phyloP scores from a whole-genome alignment of 37 sponge, comb jelly and placozoan species.

The Oscarella lobularis region DNA sequence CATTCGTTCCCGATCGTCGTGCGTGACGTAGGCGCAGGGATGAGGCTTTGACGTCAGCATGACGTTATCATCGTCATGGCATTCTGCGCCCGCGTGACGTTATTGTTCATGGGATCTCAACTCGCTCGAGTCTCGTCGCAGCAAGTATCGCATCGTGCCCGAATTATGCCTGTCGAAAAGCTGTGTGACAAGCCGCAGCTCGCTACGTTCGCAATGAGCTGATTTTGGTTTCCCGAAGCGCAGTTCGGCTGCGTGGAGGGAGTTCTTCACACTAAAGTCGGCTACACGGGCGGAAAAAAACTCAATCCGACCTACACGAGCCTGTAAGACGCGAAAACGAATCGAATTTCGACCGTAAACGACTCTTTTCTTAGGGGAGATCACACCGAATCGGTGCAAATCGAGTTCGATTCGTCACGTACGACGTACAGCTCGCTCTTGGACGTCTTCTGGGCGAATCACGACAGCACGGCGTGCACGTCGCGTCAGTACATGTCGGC shows the following conservation, averaged over 20 bases:
- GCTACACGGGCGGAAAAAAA: conserved; percentile 90
- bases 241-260: conserved; percentile 92
- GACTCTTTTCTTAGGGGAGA: conserved; percentile 71
- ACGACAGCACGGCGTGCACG: conserved; percentile 68
- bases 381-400: conserved; percentile 89
- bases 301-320: conserved; percentile 69
- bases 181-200: conserved; percentile 7
- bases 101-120: background rate
- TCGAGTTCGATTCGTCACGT: conserved; percentile 56
- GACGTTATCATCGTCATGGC: no score
- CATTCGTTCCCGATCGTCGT: no score
- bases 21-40: no score
- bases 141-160: background rate
- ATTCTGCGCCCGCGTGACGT: no score
- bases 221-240: conserved; percentile 99
- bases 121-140: background rate
- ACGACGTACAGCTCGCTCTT: conserved; percentile 51
- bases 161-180: background rate
- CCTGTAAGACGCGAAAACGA: conserved; percentile 48
- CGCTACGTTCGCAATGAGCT: conserved; percentile 94
- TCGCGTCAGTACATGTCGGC: conserved; percentile 97
- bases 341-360: background rate
- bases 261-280: conserved; percentile 79
- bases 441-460: conserved; percentile 85
- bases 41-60: no score